phyloP scores from a whole-genome alignment of 2,797 vertebrate species.

The Petrocephalus schoutedeni region DNA sequence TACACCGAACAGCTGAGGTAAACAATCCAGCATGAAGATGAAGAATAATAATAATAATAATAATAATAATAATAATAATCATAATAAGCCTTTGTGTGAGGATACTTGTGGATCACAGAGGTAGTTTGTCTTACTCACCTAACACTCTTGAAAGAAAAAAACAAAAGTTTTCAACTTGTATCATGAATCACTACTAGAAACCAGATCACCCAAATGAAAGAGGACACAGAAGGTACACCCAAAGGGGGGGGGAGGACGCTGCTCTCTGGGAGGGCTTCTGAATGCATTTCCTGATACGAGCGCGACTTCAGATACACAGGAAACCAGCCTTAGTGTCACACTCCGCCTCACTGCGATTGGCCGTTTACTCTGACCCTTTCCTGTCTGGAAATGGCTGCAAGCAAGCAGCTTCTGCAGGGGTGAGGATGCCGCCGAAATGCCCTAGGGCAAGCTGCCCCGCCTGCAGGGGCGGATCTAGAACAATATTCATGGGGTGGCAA shows the following conservation, averaged over 20 bases:
- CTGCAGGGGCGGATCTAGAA: no score
- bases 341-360: background rate
- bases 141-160: background rate
- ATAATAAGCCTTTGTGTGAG: background rate
- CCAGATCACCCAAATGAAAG: background rate
- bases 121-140: constrained; percentile 20
- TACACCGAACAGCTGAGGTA: constrained; percentile 7
- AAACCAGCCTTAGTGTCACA: background rate
- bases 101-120: constrained; percentile 17
- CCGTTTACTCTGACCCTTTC: background rate
- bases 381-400: background rate
- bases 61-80: background rate
- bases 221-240: background rate
- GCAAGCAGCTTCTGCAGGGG: background rate
- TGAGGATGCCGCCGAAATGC: no score
- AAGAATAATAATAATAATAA: background rate
- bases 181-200: background rate
- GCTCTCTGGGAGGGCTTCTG: background rate
- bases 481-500: no score
- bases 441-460: no score
- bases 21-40: constrained; percentile 16
- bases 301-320: background rate
- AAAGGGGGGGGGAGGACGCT: background rate
- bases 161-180: background rate
- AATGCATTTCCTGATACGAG: background rate